These are phyloP conservation scores for Yponomeuta plumbellus DNA, from an alignment of 2,888 invertebrate genomes.

Conservation along the genomic window DNA sequence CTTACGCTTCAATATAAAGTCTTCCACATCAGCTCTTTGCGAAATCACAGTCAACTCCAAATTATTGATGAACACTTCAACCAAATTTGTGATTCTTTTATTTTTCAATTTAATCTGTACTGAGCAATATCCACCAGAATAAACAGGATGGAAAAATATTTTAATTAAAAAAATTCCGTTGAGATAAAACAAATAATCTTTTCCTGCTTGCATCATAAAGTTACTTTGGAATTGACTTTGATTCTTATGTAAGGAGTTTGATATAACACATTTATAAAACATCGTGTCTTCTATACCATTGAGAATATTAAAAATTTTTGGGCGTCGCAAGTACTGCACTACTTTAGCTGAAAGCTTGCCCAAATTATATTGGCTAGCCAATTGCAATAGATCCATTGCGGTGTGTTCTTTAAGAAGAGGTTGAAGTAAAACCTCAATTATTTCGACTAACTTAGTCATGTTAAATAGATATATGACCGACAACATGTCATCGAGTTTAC, in stretches of 20 bases:
- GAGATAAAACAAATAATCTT: neutral
- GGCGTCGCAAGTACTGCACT: neutral
- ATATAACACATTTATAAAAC: neutral
- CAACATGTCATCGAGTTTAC: neutral
- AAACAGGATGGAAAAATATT: neutral
- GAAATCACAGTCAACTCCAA: neutral
- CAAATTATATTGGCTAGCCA: constrained; percentile 3
- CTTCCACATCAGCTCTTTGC: neutral
- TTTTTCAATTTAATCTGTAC: neutral
- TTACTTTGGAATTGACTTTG: neutral
- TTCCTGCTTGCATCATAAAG: neutral
- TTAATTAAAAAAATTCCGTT: too few species aligned
- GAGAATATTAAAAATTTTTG: neutral
- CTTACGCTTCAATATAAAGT: neutral
- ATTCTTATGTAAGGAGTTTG: neutral
- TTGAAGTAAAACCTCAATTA: neutral
- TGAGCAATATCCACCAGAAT: neutral
- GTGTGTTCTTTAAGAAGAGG: neutral
- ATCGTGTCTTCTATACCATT: neutral
- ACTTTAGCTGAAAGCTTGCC: neutral
- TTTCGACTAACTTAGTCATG: neutral
- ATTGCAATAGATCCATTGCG: neutral
- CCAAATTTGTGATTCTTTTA: neutral
- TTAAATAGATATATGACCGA: neutral
- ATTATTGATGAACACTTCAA: neutral